Base-by-base conservation (phyloP, 1,140 invertebrate species). In the Anadara kagoshimensis region DNA sequence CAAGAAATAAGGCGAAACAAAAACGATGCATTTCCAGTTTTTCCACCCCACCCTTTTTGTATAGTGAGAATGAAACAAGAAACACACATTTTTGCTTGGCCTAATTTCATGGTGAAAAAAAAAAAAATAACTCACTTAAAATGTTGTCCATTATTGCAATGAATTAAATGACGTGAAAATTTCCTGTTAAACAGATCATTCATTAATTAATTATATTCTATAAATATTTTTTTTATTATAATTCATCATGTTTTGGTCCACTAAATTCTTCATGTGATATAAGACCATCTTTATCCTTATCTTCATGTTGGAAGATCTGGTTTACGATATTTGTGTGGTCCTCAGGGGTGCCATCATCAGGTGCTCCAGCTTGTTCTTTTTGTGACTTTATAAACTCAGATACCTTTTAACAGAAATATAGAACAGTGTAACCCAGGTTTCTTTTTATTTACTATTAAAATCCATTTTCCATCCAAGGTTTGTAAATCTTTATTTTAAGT, bases 201-300 rank as follows among this genome's bases (percentile, higher is more conserved):
- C 29, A 36, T 36, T 36, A 36, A 36, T 36, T 36, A 36, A 36
- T 36, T 36, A 36, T 36, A 36, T 36, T 36, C 2, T 56, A 56
- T 47, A 41, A 53, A 69, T 22, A 43, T 7, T 44, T n/a, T 36
- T 20, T 16, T 11, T 41, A 43, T 94, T 94, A 98, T 83, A 98
- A 93, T 90, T 98, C 97, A 87, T 98, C 97, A 90, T 98, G 97
- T 88, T 98, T 98, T 20, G 97, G 97, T 10, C 96, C 97, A 26
- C 94, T 96, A 91, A 98, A 98, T 89, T 98, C 97, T 41, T 96
- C 95, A 89, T 96, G 94, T 64, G 96, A 97, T 80, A 98, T 98
- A 90, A 93, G 96, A 45, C 97, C 97, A 44, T 86, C 84, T 62
- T 80, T 79, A 45, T 86, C 76, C 45, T 78, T 80, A 67, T 86